Evolutionary conservation across 2,113 vertebrate species (phyloP), one percentile per base, ranked within the genome.

Genomic region (Vicugna pacos): DNA sequence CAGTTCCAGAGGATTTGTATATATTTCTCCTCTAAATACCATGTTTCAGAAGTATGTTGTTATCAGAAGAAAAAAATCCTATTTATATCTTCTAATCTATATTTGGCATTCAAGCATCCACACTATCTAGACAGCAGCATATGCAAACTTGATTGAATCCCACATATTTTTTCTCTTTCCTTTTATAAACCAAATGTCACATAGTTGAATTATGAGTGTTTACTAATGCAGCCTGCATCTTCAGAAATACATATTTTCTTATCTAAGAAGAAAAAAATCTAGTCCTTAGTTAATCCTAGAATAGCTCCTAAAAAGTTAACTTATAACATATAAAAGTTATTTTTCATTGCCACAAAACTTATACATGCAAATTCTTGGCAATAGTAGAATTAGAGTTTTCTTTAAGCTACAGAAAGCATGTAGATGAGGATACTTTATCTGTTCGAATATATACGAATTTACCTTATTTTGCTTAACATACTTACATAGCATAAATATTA

Each of bases 101-200:
- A 96, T 96, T 95, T 97, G 62, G 92, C 52, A 94, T 67, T 54
- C 38, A n/a, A 70, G 46, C 48, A 76, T 42, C 83, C 76, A 93
- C 69, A 72, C 88, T 76, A 60, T 86, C 92, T 91, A 96, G 95
- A 95, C 93, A 96, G 70, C 60, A 88, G 87, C 94, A 96, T 96
- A 95, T 87, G 94, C 52, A 95, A 90, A 95, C 87, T 87, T 97
- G 95, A 97, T 60, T 89, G 30, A 95, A 90, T 94, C 80, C 52
- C 64, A 93, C 80, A 62, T 81, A 81, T 81, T 92, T 86, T 83
- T 95, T 65, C 52, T 90, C 24, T 60, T 81, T 84, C 38, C 24
- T 80, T 94, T 97, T 94, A 72, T 85, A 95, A 96, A 93, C 26
- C 42, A 96, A 96, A 95, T 96, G 80, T 94, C 64, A 97, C 58